phyloP scores from a whole-genome alignment of 2,797 vertebrate genomes.

The Aulostomus chinensis region DNA sequence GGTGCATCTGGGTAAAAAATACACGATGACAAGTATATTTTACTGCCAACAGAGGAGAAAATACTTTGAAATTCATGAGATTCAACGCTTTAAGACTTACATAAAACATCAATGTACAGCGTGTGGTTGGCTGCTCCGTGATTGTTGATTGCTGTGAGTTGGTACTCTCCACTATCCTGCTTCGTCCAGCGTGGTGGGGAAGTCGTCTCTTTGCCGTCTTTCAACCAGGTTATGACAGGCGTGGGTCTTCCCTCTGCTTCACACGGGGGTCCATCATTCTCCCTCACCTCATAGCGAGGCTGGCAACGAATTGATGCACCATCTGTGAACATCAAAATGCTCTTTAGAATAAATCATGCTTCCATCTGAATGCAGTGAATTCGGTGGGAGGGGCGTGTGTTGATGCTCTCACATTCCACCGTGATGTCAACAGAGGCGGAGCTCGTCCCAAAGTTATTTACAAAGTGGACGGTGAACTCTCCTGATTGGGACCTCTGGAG shows the following conservation, averaged over 20 bases:
- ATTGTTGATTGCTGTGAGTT: constrained; percentile 31
- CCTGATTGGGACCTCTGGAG: constrained; percentile 51
- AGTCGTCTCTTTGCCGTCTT: neutral
- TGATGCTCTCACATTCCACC: constrained; percentile 60
- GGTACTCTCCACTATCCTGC: constrained; percentile 42
- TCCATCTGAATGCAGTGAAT: too few relatives aligned
- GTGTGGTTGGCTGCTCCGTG: constrained; percentile 5
- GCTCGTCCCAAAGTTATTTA: neutral
- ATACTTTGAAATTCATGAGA: too few relatives aligned
- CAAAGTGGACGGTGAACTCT: constrained; percentile 10
- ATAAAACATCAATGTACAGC: constrained; percentile 32
- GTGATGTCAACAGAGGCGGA: constrained; percentile 20
- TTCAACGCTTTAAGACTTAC: constrained; percentile 27
- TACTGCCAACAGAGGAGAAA: too few relatives aligned
- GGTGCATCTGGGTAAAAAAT: constrained; percentile 56
- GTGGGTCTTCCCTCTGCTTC: constrained; percentile 33
- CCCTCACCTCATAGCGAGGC: neutral
- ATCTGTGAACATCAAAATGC: constrained; percentile 37
- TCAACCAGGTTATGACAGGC: constrained; percentile 31
- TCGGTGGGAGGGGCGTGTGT: too few relatives aligned
- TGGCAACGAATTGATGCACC: constrained; percentile 34
- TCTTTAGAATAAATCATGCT: constrained; percentile 9
- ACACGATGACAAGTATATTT: too few relatives aligned
- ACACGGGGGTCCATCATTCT: constrained; percentile 19
- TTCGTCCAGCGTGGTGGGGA: constrained; percentile 3